Base-by-base conservation (phyloP, 2,888 invertebrate species). In the Hemithea aestivaria region DNA sequence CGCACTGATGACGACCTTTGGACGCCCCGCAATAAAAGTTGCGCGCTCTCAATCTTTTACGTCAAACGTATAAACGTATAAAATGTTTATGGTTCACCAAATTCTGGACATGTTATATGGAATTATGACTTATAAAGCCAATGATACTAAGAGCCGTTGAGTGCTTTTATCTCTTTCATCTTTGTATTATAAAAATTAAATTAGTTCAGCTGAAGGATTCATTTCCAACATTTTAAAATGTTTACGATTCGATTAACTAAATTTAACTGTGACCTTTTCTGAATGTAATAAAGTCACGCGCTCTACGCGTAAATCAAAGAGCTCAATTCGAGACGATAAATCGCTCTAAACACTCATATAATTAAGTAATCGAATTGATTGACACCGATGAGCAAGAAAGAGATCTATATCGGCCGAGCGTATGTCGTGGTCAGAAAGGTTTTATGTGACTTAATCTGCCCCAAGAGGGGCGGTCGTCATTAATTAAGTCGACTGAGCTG, bases 391-490 rank as follows among this genome's bases (percentile, higher is more conserved):
- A 60, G 64, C 60, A 68, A 65, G 66, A 65, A 69, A 64, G 59
- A 63, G 67, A 70, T 67, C 66, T 62, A 66, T 66, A 51, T 56
- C 53, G 52, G 48, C 52, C 57, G 51, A 60, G 59, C 61, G 58
- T 72, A 67, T 71, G 73, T 73, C 70, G 69, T 52, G 69, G 65
- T 56, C 73, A 71, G 66, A 73, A 75, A 80, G 79, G 79, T 83
- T 83, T 79, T 77, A 79, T 76, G 66, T 54, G 74, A 72, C 71
- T 76, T 78, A 78, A 82, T 82, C 70, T 71, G 66, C 66, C 73
- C 66, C 64, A 40, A 59, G 67, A 56, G 61, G 71, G 62, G 64
- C 56, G 58, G 51, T 56, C 54, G 57, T 62, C 75, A 81, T 81
- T 82, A 80, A 82, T 82, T 83, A 80, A 74, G 68, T 71, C 68